phyloP scores from a whole-genome alignment of 2,888 invertebrate species.

The Callimorpha dominula region DNA sequence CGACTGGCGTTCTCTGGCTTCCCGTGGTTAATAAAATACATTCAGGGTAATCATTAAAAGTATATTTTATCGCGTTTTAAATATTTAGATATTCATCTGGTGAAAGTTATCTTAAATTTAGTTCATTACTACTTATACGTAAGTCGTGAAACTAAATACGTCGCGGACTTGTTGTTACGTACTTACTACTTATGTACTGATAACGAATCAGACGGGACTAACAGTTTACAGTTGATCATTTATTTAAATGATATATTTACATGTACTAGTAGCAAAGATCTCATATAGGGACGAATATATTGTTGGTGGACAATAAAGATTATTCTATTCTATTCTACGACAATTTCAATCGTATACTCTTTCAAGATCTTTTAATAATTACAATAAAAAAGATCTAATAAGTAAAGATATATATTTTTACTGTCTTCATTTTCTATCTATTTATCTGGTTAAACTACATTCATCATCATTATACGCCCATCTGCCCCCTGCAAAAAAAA shows the following conservation, averaged over 20 bases:
- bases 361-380: not conserved
- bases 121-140: slow-evolving; percentile 71
- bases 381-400: not conserved
- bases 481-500: not conserved
- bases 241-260: not conserved
- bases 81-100: slow-evolving; percentile 85
- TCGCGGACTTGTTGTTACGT: slow-evolving; percentile 43
- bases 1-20: slow-evolving; percentile 58
- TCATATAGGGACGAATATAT: too few relatives aligned
- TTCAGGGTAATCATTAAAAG: slow-evolving; percentile 80
- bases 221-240: slow-evolving; percentile 17
- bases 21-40: slow-evolving; percentile 78
- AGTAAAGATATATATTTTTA: not conserved
- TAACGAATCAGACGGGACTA: slow-evolving; percentile 28
- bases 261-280: not conserved
- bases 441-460: not conserved
- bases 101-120: slow-evolving; percentile 81
- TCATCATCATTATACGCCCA: not conserved
- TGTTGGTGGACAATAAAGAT: too few relatives aligned
- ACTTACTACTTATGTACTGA: slow-evolving; percentile 36
- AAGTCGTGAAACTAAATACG: slow-evolving; percentile 75
- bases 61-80: slow-evolving; percentile 85
- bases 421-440: not conserved
- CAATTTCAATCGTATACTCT: not conserved
- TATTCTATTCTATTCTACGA: not conserved